Evolutionary conservation across 2,888 invertebrate species (phyloP), one percentile per base, ranked within the genome.

Genomic region (Parasteatoda lunata): DNA sequence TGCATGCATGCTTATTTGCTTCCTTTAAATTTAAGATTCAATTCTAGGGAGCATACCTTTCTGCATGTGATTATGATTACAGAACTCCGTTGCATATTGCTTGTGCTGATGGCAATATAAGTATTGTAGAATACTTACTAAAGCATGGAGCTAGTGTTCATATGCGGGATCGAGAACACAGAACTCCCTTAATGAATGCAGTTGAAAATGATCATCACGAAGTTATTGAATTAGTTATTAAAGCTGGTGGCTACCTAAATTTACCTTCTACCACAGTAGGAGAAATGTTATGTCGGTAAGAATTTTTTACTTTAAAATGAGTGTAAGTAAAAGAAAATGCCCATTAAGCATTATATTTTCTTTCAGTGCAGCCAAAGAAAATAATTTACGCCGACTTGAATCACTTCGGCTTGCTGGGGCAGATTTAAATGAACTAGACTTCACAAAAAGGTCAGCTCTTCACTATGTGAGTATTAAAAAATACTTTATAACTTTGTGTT

Each of bases 61-160:
- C 95, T 7, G 94, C 94, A 0, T 93, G 93, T 4, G 95, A 96
- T 91, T 94, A 95, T 47, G 96, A 96, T 91, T 94, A 94, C 51
- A 94, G 95, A 85, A 96, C 96, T 0, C 95, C 96, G 0, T 93
- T 97, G 0, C 97, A 97, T 90, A 94, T 96, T 82, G 97, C 97
- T 0, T 95, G 95, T 59, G 93, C 94, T 75, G 94, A 95, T 89
- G 96, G 96, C 0, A 94, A 95, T 85, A 89, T 93, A 0, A 91
- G 93, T 0, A 93, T 96, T 0, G 95, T 97, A 0, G 94, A 95
- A 89, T 95, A 94, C 91, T 93, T 97, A 52, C 93, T 98, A 49
- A 93, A 94, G 78, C 94, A 95, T 90, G 97, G 97, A 0, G 96
- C 96, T 0, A 96, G 95, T 77, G 96, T 97, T 4, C 97, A 97